Evolutionary conservation across 2,797 vertebrate species (phyloP).

Genomic region (Anguilla marmorata): DNA sequence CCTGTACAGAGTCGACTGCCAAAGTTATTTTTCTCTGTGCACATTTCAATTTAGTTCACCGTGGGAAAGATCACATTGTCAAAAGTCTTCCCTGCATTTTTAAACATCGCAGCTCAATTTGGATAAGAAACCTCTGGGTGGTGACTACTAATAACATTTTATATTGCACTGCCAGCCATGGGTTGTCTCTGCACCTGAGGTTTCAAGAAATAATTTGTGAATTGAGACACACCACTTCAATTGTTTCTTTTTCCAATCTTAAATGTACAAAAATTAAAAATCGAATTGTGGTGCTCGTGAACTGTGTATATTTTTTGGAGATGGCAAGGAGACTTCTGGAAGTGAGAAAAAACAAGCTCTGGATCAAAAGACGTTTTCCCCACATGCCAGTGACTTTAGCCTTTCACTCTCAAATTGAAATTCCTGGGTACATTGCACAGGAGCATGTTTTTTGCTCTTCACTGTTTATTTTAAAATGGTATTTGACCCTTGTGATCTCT

Average conservation of each 20-base stretch:
- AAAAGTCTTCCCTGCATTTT: background rate
- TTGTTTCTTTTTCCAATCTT: constrained; percentile 7
- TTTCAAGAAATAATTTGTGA: constrained; percentile 22
- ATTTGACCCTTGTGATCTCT: constrained; percentile 2
- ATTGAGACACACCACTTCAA: constrained; percentile 10
- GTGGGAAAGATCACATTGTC: constrained; percentile 52
- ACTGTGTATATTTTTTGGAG: constrained; percentile 22
- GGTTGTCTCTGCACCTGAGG: background rate
- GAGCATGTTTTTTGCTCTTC: background rate
- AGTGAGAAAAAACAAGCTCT: background rate
- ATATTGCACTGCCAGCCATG: constrained; percentile 5
- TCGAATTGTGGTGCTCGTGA: constrained; percentile 26
- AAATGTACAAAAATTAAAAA: background rate
- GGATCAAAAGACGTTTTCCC: background rate
- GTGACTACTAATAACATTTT: constrained; percentile 22
- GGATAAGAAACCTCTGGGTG: constrained; percentile 49
- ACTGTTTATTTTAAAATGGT: constrained; percentile 20
- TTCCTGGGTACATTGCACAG: background rate
- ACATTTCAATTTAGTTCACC: constrained; percentile 63
- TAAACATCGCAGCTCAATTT: constrained; percentile 47
- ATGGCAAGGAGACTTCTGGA: constrained; percentile 4
- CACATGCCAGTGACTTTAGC: background rate
- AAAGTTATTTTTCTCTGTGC: constrained; percentile 55
- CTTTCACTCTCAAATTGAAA: constrained; percentile 9
- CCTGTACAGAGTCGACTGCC: constrained; percentile 29